Conservation (phyloP, 2,113 vertebrate genomes). For the Orientallactaga bullata region DNA sequence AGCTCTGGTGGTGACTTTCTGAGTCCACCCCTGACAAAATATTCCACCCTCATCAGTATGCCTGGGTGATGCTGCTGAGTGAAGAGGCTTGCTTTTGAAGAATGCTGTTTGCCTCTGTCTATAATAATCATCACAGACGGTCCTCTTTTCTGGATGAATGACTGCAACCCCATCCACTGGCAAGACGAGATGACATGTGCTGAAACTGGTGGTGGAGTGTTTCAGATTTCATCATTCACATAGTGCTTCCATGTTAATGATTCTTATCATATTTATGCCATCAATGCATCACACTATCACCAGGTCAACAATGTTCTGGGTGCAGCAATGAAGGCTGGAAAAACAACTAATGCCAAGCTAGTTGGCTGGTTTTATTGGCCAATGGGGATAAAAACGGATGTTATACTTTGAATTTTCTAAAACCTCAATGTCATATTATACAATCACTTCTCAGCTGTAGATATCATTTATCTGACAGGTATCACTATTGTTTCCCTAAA, state of each 20-base stretch:
- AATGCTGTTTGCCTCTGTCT: constrained; percentile 35
- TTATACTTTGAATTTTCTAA: constrained; percentile 45
- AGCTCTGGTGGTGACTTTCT: constrained; percentile 38
- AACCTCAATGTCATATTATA: constrained; percentile 66
- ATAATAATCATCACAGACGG: constrained; percentile 54
- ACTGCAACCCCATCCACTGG: constrained; percentile 48
- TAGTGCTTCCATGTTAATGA: constrained; percentile 59
- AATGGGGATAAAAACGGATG: constrained; percentile 43
- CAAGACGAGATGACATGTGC: constrained; percentile 69
- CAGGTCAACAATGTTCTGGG: constrained; percentile 12
- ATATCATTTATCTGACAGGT: constrained; percentile 67
- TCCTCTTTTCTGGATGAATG: constrained; percentile 65
- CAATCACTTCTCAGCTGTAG: constrained; percentile 57
- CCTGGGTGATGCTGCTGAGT: constrained; percentile 25
- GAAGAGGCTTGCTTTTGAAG: constrained; percentile 39
- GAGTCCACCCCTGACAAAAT: constrained; percentile 1
- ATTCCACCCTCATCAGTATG: neutral
- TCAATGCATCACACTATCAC: constrained; percentile 25
- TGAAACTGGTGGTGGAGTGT: constrained; percentile 52
- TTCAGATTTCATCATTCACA: constrained; percentile 60
- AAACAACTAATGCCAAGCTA: neutral
- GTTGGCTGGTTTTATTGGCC: constrained; percentile 54
- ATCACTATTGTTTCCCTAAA: constrained; percentile 64
- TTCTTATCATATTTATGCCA: constrained; percentile 54
- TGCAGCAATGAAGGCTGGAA: constrained; percentile 4